These are phyloP conservation scores for Perognathus longimembris DNA, from an alignment of 2,113 vertebrate species.

Conservation along the genomic window DNA sequence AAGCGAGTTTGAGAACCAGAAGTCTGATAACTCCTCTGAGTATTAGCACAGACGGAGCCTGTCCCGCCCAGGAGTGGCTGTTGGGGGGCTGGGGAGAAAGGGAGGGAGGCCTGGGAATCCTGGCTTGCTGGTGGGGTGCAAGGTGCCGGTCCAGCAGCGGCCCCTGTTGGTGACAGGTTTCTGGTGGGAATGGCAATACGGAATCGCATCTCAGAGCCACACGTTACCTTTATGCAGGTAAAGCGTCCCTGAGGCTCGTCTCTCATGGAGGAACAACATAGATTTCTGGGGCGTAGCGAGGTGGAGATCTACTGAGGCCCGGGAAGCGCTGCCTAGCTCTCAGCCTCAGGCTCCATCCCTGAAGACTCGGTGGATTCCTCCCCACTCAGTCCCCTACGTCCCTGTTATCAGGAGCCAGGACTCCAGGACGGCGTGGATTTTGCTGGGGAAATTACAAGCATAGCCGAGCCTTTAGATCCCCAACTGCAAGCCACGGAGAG, in stretches of 20 bases:
- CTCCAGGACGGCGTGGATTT: not conserved
- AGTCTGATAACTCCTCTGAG: not conserved
- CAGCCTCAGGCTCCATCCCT: not conserved
- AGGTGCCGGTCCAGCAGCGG: not conserved
- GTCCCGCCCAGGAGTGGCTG: not conserved
- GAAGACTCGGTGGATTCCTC: not conserved
- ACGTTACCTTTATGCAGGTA: not conserved
- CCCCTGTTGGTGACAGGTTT: not conserved
- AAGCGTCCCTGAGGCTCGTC: not conserved
- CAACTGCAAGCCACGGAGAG: not conserved
- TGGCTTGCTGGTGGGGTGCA: not conserved
- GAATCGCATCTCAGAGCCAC: not conserved
- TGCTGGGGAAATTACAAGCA: not conserved
- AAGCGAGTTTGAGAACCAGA: not conserved
- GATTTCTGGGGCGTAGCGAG: too few relatives aligned
- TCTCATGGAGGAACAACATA: not conserved
- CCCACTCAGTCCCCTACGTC: not conserved
- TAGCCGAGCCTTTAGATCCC: not conserved
- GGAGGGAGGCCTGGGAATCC: not conserved
- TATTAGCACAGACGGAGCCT: too few relatives aligned
- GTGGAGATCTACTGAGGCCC: too few relatives aligned
- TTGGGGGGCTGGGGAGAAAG: rapidly evolving
- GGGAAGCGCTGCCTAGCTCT: not conserved
- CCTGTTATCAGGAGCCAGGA: not conserved
- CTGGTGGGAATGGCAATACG: not conserved